Conservation (phyloP, 1,140 invertebrate species). For the Epicauta chinensis region DNA sequence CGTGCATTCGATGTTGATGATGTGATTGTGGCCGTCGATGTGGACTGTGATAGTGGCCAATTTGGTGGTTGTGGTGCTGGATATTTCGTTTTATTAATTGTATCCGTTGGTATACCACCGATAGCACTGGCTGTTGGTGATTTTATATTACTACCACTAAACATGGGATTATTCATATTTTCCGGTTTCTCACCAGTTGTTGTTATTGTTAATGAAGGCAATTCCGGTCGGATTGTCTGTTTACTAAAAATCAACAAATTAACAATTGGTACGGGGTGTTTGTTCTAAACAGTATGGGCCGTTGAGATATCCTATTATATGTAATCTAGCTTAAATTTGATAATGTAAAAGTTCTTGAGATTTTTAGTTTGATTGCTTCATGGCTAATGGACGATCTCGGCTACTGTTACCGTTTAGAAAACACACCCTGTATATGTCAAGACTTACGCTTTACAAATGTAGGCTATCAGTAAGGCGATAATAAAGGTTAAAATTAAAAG, state of each 20-base stretch:
- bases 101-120: conserved; percentile 35
- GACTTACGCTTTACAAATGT: conserved; percentile 71
- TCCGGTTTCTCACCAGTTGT: conserved; percentile 23
- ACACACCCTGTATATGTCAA: no score
- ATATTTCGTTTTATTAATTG: conserved; percentile 36
- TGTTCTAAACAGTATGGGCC: no score
- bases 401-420: no score
- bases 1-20: conserved; percentile 51
- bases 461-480: conserved; percentile 64
- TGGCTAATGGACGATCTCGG: no score
- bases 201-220: conserved; percentile 22
- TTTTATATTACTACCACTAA: conserved; percentile 22
- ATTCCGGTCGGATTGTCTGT: conserved; percentile 27
- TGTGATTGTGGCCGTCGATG: conserved; percentile 25
- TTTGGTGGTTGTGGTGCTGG: conserved; percentile 38
- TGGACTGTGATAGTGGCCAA: conserved; percentile 27
- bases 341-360: no score
- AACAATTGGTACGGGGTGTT: no score
- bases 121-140: conserved; percentile 36
- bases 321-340: no score
- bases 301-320: no score
- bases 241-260: conserved; percentile 15
- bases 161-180: conserved; percentile 38
- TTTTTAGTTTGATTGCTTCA: no score
- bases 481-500: conserved; percentile 65